A percentile compares a stretch with the other conserved stretches of the same genome.
Conservation (phyloP, 1,140 invertebrate species). For the Calephelis virginiensis region DNA sequence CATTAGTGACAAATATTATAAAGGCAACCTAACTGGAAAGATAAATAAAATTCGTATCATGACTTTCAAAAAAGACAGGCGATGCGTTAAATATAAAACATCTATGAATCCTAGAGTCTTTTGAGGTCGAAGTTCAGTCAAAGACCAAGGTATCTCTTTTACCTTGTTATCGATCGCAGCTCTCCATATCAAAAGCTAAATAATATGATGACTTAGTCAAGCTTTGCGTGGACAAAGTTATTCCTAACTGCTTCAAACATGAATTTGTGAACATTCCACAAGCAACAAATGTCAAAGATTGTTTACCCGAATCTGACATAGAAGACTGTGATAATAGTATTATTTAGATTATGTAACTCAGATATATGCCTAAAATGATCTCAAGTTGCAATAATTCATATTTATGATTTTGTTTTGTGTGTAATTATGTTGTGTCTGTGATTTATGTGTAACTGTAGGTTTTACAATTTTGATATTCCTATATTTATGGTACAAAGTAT, state of each 20-base stretch:
- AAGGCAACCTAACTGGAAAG: conserved; percentile 10
- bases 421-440: no score
- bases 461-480: no score
- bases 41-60: conserved; percentile 27
- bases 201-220: conserved; percentile 20
- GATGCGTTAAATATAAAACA: conserved; percentile 20
- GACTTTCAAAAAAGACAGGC: conserved; percentile 24
- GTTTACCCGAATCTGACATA: conserved; percentile 23
- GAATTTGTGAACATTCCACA: conserved; percentile 26
- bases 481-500: no score
- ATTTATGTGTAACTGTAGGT: no score
- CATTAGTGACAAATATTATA: conserved; percentile 26
- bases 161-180: no score
- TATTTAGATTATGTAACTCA: no score
- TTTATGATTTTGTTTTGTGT: no score
- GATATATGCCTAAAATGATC: no score
- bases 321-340: conserved; percentile 19
- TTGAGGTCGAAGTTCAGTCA: no score
- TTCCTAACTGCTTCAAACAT: conserved; percentile 22
- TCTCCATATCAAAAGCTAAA: not conserved
- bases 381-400: no score
- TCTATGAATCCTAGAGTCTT: conserved; percentile 8
- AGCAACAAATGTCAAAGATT: conserved; percentile 18
- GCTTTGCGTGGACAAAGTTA: conserved; percentile 25
- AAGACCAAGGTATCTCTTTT: no score